Base-by-base conservation (phyloP, 2,888 invertebrate species). In the Drosophila monieri region DNA sequence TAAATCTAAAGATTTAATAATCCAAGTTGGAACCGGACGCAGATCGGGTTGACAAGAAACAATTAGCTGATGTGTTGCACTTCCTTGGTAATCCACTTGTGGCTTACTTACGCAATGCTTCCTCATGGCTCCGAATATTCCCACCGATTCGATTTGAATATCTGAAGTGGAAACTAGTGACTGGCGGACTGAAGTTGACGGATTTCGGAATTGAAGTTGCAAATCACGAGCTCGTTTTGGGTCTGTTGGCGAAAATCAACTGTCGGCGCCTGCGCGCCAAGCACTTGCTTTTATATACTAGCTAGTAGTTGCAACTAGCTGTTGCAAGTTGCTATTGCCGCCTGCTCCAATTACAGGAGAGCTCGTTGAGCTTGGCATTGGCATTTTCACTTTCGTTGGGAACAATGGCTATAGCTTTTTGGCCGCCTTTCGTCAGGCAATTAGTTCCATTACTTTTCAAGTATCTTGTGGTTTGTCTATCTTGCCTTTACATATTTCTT, bases 371-470 rank as follows among this genome's bases (percentile, higher is more conserved):
- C 77, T 87, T 84, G 85, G 79, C 81, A 85, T 87, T 85, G 81
- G 87, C 81, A 81, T 86, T 48, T 55, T 85, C 85, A 81, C 79
- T 80, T 85, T 81, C 68, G 75, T 81, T 81, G 81, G 46, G 69
- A 69, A 83, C 81, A 83, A 83, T 83, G 67, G 65, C 9, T 55
- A 12, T 37, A 12, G 47, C 41, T 46, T 54, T 55, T 73, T 46
- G 88, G 81, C 87, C 85, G 88, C 78, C 70, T 87, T 83, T 83
- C 81, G 83, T 78, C 55, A 47, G 59, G 81, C 81, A 83, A 83
- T 83, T 87, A 83, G 88, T 83, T 83, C 85, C 81, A 83, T 83
- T 81, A 87, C 79, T 85, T 85, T 76, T 64, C 58, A 65, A 65
- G 64, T 71, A 54, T 55, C 35, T 66, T 69, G 47, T 30, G 46